Evolutionary conservation across 2,888 invertebrate genomes (phyloP).

Genomic region (Acronicta psi): DNA sequence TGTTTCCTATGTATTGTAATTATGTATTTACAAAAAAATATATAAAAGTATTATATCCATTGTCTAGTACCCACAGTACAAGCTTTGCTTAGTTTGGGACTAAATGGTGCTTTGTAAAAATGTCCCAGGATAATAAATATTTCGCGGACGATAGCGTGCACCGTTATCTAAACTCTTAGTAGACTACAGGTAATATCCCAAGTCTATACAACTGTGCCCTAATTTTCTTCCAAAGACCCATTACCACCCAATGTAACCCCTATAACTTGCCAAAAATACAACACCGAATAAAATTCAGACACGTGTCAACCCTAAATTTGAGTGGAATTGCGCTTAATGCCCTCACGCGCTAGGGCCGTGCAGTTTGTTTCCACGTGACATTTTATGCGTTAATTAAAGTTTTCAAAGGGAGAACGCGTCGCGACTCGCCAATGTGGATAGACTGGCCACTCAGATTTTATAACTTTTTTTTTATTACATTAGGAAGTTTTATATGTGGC

Average conservation of each 20-base stretch:
- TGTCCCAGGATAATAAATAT: no score
- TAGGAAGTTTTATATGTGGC: not conserved
- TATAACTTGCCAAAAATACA: conserved; percentile 48
- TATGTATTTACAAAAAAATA: no score
- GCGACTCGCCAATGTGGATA: conserved; percentile 23
- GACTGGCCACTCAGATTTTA: conserved; percentile 11
- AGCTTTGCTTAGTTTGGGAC: no score
- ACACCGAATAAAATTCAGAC: conserved; percentile 25
- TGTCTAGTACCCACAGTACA: no score
- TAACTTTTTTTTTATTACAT: conserved; percentile 12
- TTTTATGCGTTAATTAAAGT: conserved; percentile 52
- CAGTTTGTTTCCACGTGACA: conserved; percentile 38
- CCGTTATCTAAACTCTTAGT: no score
- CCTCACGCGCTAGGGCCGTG: conserved; percentile 39
- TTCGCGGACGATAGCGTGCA: no score
- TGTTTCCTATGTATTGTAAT: no score
- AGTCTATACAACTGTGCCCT: not conserved
- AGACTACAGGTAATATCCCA: not conserved
- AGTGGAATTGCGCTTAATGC: conserved; percentile 36
- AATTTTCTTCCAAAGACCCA: conserved; percentile 3
- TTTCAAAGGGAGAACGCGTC: conserved; percentile 37
- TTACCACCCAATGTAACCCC: conserved; percentile 17
- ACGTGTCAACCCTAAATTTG: conserved; percentile 50
- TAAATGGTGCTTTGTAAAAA: no score
- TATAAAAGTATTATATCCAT: no score